Conservation (phyloP, 1,140 invertebrate genomes). For the Megalopta genalis region DNA sequence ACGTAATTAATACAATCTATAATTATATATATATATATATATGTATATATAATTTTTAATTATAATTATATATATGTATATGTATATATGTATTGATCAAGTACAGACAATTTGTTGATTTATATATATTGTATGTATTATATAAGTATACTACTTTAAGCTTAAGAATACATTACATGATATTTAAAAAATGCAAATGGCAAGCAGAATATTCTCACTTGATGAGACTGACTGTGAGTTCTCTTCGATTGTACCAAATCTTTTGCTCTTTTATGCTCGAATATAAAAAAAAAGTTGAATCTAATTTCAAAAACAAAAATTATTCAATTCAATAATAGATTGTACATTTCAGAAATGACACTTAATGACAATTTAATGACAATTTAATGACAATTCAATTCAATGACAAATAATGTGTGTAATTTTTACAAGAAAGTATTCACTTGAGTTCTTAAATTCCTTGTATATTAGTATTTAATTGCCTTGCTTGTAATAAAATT, state of each 20-base stretch:
- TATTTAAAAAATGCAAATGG: constrained; percentile 34
- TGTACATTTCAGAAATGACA: not conserved
- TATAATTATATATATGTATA: no score
- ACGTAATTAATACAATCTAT: constrained; percentile 21
- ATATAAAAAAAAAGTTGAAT: constrained; percentile 8
- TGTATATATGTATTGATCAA: not conserved
- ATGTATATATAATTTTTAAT: constrained; percentile 4
- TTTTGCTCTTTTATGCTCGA: constrained; percentile 16
- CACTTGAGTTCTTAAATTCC: constrained; percentile 28
- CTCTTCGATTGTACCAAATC: not conserved
- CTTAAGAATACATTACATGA: constrained; percentile 32
- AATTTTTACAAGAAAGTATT: constrained; percentile 5
- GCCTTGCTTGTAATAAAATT: constrained; percentile 39
- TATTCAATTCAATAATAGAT: constrained; percentile 12
- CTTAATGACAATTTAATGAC: not conserved
- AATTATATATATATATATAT: no score
- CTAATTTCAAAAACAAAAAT: not conserved
- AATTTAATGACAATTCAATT: constrained; percentile 15
- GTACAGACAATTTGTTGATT: constrained; percentile 43
- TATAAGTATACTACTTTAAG: constrained; percentile 36
- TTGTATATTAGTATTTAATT: constrained; percentile 36
- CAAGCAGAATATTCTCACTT: constrained; percentile 17
- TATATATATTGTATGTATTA: constrained; percentile 14
- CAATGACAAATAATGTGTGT: constrained; percentile 11
- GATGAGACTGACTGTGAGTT: constrained; percentile 13